phyloP scores from a whole-genome alignment of 2,888 invertebrate genomes.

The Hypselothyrea guttata region DNA sequence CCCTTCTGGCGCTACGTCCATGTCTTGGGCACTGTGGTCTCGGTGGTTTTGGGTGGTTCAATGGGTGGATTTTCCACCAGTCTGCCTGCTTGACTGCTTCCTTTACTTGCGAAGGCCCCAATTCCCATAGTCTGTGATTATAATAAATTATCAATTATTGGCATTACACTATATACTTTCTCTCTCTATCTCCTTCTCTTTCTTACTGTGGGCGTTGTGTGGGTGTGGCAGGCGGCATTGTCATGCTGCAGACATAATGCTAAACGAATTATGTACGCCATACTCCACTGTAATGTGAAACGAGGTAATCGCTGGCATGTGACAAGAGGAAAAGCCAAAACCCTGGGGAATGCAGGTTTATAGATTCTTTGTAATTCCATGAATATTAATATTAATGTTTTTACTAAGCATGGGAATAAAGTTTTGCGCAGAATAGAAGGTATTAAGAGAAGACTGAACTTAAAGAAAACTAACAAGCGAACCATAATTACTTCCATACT shows the following conservation, averaged over 20 bases:
- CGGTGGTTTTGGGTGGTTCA: slow-evolving; percentile 16
- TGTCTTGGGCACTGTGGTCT: slow-evolving; percentile 41
- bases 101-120: slow-evolving; percentile 19
- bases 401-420: slow-evolving; percentile 14
- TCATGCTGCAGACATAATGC: slow-evolving; percentile 67
- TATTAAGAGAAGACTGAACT: no score
- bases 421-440: no score
- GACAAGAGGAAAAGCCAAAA: slow-evolving; percentile 4
- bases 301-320: slow-evolving; percentile 18
- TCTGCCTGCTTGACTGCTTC: slow-evolving; percentile 16
- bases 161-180: slow-evolving; percentile 47
- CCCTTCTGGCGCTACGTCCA: slow-evolving; percentile 21
- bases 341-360: slow-evolving; percentile 22
- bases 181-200: no score
- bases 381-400: slow-evolving; percentile 47
- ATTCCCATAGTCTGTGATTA: slow-evolving; percentile 60
- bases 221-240: slow-evolving; percentile 56
- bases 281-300: slow-evolving; percentile 30
- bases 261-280: slow-evolving; percentile 66
- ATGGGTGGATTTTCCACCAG: slow-evolving; percentile 1
- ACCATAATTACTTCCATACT: no score
- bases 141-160: slow-evolving; percentile 77
- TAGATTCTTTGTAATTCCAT: slow-evolving; percentile 24
- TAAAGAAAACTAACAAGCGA: no score
- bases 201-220: slow-evolving; percentile 21